A percentile compares a stretch with the other conserved stretches of the same genome.
Conservation (phyloP, 2,797 vertebrate genomes). For the Acridotheres tristis region DNA sequence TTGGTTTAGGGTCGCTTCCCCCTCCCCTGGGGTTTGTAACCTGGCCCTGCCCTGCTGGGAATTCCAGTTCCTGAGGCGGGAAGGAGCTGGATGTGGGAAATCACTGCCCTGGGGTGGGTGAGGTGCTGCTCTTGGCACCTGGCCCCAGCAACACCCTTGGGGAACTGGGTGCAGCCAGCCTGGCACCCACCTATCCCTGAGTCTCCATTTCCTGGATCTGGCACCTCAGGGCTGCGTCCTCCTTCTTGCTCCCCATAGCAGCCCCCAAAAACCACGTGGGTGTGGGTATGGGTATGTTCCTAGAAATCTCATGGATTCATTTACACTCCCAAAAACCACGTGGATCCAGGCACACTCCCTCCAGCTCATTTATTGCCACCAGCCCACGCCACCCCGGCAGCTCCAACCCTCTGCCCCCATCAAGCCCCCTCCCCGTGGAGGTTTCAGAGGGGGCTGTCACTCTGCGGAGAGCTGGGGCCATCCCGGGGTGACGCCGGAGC, state of each 20-base stretch:
- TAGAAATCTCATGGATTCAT: fast-evolving
- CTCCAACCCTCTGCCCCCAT: slow-evolving; percentile 76
- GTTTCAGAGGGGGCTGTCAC: slow-evolving; percentile 89
- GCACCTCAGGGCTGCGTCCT: background rate
- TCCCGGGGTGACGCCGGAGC: background rate
- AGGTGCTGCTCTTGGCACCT: background rate
- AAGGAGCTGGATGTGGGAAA: background rate
- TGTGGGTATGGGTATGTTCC: fast-evolving
- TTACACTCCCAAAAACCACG: background rate
- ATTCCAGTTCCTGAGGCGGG: fast-evolving
- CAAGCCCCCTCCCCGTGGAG: slow-evolving; percentile 75
- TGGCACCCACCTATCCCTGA: background rate
- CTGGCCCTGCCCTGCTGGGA: background rate
- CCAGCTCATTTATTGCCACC: slow-evolving; percentile 68
- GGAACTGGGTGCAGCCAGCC: fast-evolving
- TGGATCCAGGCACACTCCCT: background rate
- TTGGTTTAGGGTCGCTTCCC: background rate
- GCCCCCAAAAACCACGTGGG: background rate
- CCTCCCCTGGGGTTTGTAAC: background rate
- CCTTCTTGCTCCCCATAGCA: background rate
- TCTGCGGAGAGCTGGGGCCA: slow-evolving; percentile 81
- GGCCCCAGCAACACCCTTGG: fast-evolving
- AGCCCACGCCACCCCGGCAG: fast-evolving
- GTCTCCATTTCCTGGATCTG: background rate
- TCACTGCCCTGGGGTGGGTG: background rate